A percentile compares a stretch with the other conserved stretches of the same genome.
Evolutionary conservation across 2,113 vertebrate species (phyloP).

Genomic region (Eulemur rufifrons): DNA sequence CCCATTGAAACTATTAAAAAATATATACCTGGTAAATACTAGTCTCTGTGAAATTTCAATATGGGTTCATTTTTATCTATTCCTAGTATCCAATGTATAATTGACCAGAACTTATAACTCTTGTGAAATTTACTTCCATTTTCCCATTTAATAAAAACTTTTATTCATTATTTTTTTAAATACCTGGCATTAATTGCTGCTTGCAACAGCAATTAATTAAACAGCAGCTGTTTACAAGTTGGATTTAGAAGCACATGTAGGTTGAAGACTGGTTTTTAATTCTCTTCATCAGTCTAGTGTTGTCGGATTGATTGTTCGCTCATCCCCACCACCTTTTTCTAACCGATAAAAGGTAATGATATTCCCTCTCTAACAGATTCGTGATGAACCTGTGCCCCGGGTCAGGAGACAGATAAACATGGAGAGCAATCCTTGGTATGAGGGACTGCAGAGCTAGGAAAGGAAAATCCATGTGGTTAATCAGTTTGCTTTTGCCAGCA

Average conservation of each 20-base stretch:
- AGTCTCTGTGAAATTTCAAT: not conserved
- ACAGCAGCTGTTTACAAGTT: not conserved
- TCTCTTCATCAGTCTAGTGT: not conserved
- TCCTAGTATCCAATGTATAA: not conserved
- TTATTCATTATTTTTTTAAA: not conserved
- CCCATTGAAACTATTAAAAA: not conserved
- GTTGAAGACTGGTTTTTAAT: not conserved
- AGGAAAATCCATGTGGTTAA: constrained; percentile 16
- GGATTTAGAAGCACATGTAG: not conserved
- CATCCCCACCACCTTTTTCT: not conserved
- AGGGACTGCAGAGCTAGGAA: not conserved
- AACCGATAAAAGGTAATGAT: not conserved
- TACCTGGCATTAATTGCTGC: not conserved
- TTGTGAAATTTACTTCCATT: not conserved
- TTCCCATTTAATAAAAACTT: not conserved
- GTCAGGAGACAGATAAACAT: not conserved
- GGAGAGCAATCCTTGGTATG: not conserved
- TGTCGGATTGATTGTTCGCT: not conserved
- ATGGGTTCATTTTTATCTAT: not conserved
- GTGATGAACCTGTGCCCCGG: not conserved
- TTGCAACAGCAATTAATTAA: not conserved
- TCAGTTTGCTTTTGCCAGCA: constrained; percentile 71
- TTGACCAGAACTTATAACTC: not conserved
- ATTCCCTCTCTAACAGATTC: not conserved
- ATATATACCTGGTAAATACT: not conserved